Conservation (phyloP, 2,113 vertebrate species). For the Thomomys bottae region DNA sequence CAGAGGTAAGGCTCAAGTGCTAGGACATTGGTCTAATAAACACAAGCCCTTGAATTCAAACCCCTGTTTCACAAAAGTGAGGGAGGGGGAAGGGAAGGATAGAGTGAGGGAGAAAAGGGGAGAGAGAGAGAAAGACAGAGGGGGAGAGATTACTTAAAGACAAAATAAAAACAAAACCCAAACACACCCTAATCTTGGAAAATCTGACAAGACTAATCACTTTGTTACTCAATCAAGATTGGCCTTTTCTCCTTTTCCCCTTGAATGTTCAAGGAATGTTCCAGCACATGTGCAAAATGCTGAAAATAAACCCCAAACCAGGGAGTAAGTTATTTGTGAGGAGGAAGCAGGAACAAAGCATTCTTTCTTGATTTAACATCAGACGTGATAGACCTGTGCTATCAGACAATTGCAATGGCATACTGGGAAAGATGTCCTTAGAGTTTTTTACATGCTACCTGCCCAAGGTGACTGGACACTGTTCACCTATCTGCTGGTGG, state of each 20-base stretch:
- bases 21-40: too few relatives aligned
- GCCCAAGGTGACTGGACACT: not conserved
- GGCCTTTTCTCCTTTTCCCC: not conserved
- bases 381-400: not conserved
- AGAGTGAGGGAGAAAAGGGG: too few relatives aligned
- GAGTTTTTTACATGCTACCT: not conserved
- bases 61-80: too few relatives aligned
- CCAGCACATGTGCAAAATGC: not conserved
- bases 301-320: not conserved
- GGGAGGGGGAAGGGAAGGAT: too few relatives aligned
- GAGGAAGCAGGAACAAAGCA: not conserved
- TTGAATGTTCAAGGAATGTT: not conserved
- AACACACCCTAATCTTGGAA: not conserved
- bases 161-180: too few relatives aligned
- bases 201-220: too few relatives aligned
- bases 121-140: too few relatives aligned
- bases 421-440: not conserved
- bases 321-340: not conserved
- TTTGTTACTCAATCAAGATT: not conserved
- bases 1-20: too few relatives aligned
- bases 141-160: too few relatives aligned
- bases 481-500: slow-evolving; percentile 8
- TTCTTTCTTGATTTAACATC: not conserved
- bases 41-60: too few relatives aligned
- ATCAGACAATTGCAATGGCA: not conserved